phyloP scores from a whole-genome alignment of 2,113 vertebrate species.

The Amblyornis subalaris region DNA sequence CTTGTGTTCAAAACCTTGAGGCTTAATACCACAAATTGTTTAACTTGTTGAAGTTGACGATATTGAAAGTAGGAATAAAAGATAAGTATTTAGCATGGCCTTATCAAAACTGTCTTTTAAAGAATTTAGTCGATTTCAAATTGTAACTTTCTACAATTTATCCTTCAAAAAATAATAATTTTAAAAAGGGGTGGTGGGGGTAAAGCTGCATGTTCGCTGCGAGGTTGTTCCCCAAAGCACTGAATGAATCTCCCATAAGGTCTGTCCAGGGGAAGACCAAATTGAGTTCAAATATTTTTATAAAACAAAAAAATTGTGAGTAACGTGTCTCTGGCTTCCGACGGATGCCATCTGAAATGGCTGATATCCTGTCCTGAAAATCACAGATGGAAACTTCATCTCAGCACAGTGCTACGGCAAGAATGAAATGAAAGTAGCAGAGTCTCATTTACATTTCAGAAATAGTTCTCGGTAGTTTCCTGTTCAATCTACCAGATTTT shows the following conservation, averaged over 20 bases:
- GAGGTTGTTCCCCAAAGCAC: not conserved
- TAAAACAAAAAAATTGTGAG: not conserved
- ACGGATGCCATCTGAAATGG: not conserved
- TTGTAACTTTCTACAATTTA: not conserved
- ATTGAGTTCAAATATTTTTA: not conserved
- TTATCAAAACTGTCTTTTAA: not conserved
- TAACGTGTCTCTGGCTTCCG: not conserved
- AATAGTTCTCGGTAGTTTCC: slow-evolving; percentile 70
- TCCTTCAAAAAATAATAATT: not conserved
- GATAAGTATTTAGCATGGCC: not conserved
- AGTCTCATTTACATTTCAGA: slow-evolving; percentile 73
- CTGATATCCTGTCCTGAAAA: slow-evolving; percentile 57
- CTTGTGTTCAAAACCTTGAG: not conserved
- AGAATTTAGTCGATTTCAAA: not conserved
- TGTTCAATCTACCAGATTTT: slow-evolving; percentile 59
- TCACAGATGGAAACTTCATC: slow-evolving; percentile 55
- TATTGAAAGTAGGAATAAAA: not conserved
- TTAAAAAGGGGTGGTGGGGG: not conserved
- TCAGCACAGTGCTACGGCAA: slow-evolving; percentile 35
- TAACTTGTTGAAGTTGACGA: not conserved
- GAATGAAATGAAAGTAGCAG: slow-evolving; percentile 70
- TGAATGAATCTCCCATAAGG: not conserved
- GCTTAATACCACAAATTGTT: not conserved
- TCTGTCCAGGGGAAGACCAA: not conserved
- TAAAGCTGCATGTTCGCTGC: not conserved